A percentile compares a stretch with the other conserved stretches of the same genome.
These are phyloP conservation scores for Epinotia brunnichana DNA, from an alignment of 2,888 invertebrate genomes.

Conservation along the genomic window DNA sequence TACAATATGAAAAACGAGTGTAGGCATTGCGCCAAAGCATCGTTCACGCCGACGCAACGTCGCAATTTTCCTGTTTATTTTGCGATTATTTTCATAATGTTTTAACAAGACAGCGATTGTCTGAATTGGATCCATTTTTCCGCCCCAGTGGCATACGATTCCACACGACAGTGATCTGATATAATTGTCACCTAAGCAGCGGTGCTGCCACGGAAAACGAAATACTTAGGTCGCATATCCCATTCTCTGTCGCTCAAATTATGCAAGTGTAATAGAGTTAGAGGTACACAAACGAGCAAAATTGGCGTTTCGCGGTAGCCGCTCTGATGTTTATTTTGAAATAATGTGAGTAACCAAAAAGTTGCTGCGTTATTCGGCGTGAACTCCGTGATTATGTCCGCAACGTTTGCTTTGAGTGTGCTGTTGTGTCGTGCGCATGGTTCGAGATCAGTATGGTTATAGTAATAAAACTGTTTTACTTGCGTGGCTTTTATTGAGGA, in stretches of 20 bases:
- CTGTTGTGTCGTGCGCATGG: conserved; percentile 70
- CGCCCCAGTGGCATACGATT: no score
- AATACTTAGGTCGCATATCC: no score
- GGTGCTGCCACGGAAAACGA: no score
- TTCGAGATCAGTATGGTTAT: conserved; percentile 51
- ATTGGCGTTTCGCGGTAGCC: no score
- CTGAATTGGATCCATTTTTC: background rate
- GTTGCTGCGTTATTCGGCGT: conserved; percentile 4
- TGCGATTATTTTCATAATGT: background rate
- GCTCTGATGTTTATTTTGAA: no score
- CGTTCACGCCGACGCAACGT: conserved; percentile 8
- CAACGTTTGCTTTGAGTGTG: conserved; percentile 56
- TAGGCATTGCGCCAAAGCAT: conserved; percentile 3
- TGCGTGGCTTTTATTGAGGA: conserved; percentile 63
- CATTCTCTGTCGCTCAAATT: no score
- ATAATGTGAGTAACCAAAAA: no score
- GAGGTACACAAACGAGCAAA: no score
- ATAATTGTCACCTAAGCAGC: conserved; percentile 45
- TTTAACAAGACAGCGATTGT: background rate
- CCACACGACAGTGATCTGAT: background rate
- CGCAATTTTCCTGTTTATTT: background rate
- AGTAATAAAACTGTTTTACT: conserved; percentile 44
- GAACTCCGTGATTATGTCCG: conserved; percentile 13
- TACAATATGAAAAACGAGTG: background rate
- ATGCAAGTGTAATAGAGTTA: no score